A percentile compares a stretch with the other conserved stretches of the same genome.
phyloP scores from a whole-genome alignment of 2,113 vertebrate species.

The Numenius arquata region DNA sequence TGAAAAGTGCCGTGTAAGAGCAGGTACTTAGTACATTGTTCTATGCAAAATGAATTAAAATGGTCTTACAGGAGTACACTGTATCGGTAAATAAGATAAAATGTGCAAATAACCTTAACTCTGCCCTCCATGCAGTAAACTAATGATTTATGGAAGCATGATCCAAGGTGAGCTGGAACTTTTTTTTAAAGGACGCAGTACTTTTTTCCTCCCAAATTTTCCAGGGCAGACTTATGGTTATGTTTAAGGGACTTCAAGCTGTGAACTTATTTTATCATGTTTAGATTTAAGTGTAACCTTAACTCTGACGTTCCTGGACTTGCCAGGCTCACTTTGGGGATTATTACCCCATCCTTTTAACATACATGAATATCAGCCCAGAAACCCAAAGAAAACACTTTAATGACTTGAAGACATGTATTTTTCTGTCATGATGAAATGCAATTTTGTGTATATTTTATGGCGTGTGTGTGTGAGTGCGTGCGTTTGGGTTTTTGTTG shows the following conservation, averaged over 20 bases:
- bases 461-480: background rate
- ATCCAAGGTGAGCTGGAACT: background rate
- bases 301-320: background rate
- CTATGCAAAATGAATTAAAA: background rate
- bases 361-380: background rate
- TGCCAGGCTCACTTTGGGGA: background rate
- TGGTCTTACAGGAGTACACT: background rate
- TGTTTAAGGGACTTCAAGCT: background rate
- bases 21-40: background rate
- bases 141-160: background rate
- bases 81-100: background rate
- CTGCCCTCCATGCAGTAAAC: background rate
- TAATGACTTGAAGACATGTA: background rate
- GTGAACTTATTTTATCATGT: background rate
- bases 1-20: background rate
- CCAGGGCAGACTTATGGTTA: background rate
- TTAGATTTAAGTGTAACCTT: background rate
- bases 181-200: background rate
- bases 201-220: background rate
- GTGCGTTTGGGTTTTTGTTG: background rate
- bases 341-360: background rate
- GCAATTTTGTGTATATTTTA: slow-evolving; percentile 4
- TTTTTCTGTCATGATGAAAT: background rate
- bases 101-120: background rate
- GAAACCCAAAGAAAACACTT: slow-evolving; percentile 12